Evolutionary conservation across 1,140 invertebrate species (phyloP), one percentile per base, ranked within the genome.

Genomic region (Helicorthomorpha holstii): DNA sequence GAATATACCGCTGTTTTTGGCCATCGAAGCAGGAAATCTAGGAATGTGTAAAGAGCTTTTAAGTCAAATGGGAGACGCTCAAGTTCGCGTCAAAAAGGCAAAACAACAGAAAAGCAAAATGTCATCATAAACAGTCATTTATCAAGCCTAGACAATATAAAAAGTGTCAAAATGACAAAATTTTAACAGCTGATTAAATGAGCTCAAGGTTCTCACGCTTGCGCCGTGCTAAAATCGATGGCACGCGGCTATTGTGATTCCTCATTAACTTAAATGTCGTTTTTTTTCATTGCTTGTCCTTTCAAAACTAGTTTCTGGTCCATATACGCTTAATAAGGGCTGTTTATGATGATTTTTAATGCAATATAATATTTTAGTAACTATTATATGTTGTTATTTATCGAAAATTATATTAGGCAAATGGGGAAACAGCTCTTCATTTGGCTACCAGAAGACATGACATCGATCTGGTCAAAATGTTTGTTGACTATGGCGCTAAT

Each of bases 21-120:
- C 93, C 26, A 82, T 95, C 49, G 89, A 95, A 66, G 81, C 82
- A 29, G 91, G 91, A 14, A 95, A 94, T 69, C 81, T 90, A 63
- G 83, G 84, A 49, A 90, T 94, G 75, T 85, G 85, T 61, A 76
- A 84, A 57, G 92, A 96, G 70, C 74, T 97, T 22, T 73, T 98
- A 49, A 75, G 81, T 10, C 50, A 60, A 23, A 54, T 61, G 76
- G 83, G 65, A 75, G 85, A 75, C 80, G 85, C 54, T 72, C 82
- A 54, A 83, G 87, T 64, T 81, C 68, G 86, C 26, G 77, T 41
- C 78, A 76, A 59, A 83, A 83, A 52, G 45, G 54, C 51, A 27
- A 50, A 19, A 24, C 12, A 54, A n/a, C n/a, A n/a, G n/a, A n/a
- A n/a, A n/a, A n/a, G n/a, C n/a, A n/a, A n/a, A n/a, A n/a, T n/a